Percentiles rank a stretch among this genome's conserved stretches.
These are phyloP conservation scores for Athripsodes cinereus DNA, from an alignment of 2,888 invertebrate species.

Conservation along the genomic window DNA sequence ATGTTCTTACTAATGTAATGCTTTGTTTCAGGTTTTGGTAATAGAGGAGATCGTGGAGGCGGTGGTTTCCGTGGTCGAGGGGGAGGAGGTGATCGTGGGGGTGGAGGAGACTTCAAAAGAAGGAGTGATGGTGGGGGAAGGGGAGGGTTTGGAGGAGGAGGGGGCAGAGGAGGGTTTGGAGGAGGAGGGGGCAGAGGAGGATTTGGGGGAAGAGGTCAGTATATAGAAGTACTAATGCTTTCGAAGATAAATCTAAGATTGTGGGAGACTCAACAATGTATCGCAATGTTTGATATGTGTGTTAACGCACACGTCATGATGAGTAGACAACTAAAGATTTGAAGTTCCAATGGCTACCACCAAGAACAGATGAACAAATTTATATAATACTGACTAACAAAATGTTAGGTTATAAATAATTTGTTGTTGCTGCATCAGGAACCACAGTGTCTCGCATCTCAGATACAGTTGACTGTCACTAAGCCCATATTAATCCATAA, in stretches of 20 bases:
- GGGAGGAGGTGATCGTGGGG: slow-evolving; percentile 17
- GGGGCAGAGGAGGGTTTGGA: slow-evolving; percentile 13
- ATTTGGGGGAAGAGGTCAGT: slow-evolving; percentile 39
- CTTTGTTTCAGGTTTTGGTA: slow-evolving; percentile 3
- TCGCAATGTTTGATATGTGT: too few relatives aligned
- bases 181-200: slow-evolving; percentile 14
- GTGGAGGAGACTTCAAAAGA: slow-evolving; percentile 17
- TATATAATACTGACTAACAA: too few relatives aligned
- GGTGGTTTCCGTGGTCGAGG: slow-evolving; percentile 14
- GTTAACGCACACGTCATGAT: too few relatives aligned
- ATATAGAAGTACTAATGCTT: too few relatives aligned
- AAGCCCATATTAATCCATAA: background rate
- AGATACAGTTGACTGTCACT: background rate
- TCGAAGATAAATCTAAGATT: too few relatives aligned
- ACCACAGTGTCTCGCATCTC: background rate
- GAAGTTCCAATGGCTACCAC: too few relatives aligned
- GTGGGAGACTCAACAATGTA: too few relatives aligned
- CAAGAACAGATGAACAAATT: too few relatives aligned
- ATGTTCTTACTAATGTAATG: too few relatives aligned
- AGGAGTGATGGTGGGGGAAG: slow-evolving; percentile 15
- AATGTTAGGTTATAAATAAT: too few relatives aligned
- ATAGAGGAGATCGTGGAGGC: slow-evolving; percentile 13
- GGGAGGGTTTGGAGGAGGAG: slow-evolving; percentile 19
- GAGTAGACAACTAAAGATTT: too few relatives aligned
- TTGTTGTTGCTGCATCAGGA: too few relatives aligned